Conservation (phyloP, 2,113 vertebrate species). For the Leucopsar rothschildi region DNA sequence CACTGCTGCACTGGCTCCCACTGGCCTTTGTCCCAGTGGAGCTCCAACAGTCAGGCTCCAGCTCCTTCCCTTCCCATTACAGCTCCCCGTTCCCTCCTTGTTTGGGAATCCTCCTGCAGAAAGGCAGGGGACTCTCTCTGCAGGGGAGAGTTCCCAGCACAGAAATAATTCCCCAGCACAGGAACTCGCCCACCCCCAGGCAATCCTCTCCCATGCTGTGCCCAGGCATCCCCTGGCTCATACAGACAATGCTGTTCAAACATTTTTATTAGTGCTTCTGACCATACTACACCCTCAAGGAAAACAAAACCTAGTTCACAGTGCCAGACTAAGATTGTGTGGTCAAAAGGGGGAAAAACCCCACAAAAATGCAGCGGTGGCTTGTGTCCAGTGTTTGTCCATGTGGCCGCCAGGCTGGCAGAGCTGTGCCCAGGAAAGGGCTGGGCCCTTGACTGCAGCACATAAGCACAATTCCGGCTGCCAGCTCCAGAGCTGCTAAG, state of each 20-base stretch:
- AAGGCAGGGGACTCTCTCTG: not conserved
- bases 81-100: not conserved
- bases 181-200: fast-evolving
- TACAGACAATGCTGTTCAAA: not conserved
- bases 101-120: not conserved
- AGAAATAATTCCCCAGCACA: not conserved
- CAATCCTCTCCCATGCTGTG: fast-evolving
- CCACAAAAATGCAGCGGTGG: not conserved
- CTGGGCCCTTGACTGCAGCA: not conserved
- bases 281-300: not conserved
- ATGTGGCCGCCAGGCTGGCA: not conserved
- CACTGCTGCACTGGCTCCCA: not conserved
- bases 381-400: not conserved
- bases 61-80: not conserved
- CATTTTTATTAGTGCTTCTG: constrained; percentile 35
- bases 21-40: not conserved
- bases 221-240: fast-evolving
- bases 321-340: not conserved
- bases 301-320: not conserved
- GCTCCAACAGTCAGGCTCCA: not conserved
- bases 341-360: not conserved
- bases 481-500: not conserved
- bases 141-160: not conserved
- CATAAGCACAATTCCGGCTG: not conserved
- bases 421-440: not conserved